phyloP scores from a whole-genome alignment of 1,140 invertebrate genomes.

The Lamellibrachia luymesi region DNA sequence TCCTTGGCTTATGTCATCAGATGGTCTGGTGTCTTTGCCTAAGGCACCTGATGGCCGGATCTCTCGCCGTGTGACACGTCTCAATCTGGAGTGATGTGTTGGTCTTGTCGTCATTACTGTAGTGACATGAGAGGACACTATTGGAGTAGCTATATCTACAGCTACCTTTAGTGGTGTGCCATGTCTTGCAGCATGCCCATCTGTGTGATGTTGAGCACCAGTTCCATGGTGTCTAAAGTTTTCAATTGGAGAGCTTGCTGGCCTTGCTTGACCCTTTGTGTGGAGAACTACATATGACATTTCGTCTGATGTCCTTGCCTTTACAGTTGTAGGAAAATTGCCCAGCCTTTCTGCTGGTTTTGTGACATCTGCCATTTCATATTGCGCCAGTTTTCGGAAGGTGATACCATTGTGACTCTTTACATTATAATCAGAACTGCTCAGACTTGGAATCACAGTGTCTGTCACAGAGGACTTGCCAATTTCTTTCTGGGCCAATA shows the following conservation, averaged over 20 bases:
- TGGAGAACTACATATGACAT: background rate
- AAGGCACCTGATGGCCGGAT: background rate
- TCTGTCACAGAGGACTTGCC: background rate
- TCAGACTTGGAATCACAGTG: background rate
- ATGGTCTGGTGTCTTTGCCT: background rate
- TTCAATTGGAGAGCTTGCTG: background rate
- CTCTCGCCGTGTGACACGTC: background rate
- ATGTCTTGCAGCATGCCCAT: background rate
- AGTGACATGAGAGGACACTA: background rate
- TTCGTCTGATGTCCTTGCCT: background rate
- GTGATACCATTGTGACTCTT: background rate
- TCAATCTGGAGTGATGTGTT: background rate
- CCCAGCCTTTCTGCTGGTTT: background rate
- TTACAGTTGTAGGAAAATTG: background rate
- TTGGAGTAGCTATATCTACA: background rate
- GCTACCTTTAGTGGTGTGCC: background rate
- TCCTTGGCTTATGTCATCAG: background rate
- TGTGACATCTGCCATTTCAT: background rate
- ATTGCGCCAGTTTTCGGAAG: background rate
- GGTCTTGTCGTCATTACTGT: background rate
- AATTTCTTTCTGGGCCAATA: background rate
- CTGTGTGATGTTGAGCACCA: background rate
- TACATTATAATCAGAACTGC: background rate
- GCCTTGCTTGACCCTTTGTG: background rate
- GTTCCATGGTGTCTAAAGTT: background rate